Percentiles rank a stretch among this genome's conserved stretches.
phyloP scores from a whole-genome alignment of 2,797 vertebrate genomes.

The Garrulus glandarius region DNA sequence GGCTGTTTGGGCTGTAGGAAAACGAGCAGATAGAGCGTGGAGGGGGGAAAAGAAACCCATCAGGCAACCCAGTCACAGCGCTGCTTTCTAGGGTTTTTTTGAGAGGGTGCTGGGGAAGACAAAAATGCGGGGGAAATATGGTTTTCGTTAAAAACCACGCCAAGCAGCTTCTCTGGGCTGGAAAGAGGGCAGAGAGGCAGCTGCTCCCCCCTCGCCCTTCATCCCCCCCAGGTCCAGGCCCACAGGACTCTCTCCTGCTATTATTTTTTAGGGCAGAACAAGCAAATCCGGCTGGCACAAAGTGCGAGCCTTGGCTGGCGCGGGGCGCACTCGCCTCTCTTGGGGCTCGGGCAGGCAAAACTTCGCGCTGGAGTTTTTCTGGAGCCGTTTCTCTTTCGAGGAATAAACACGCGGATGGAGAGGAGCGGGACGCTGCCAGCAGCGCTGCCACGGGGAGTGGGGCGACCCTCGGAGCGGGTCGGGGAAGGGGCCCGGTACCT shows the following conservation, averaged over 20 bases:
- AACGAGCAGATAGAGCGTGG: not conserved
- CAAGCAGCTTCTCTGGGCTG: not conserved
- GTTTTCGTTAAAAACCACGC: not conserved
- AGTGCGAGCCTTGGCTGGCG: not conserved
- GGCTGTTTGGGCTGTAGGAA: conserved; percentile 29
- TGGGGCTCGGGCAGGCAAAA: not conserved
- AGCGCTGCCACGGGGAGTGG: not conserved
- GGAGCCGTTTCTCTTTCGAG: not conserved
- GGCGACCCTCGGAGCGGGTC: accelerated
- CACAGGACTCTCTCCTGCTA: no score
- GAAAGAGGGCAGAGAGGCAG: not conserved
- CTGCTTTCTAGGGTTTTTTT: not conserved
- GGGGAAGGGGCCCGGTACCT: not conserved
- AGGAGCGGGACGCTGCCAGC: not conserved
- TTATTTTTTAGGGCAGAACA: not conserved
- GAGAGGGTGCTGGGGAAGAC: not conserved
- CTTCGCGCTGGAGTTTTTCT: not conserved
- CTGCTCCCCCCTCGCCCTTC: accelerated
- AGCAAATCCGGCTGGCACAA: not conserved
- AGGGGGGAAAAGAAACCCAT: not conserved
- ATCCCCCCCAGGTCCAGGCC: no score
- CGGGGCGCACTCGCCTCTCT: not conserved
- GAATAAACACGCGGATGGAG: not conserved
- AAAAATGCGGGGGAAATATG: not conserved
- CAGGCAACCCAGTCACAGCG: not conserved